Percentiles rank a stretch among this genome's conserved stretches.
Conservation (phyloP, 1,140 invertebrate species). For the Papilio machaon region DNA sequence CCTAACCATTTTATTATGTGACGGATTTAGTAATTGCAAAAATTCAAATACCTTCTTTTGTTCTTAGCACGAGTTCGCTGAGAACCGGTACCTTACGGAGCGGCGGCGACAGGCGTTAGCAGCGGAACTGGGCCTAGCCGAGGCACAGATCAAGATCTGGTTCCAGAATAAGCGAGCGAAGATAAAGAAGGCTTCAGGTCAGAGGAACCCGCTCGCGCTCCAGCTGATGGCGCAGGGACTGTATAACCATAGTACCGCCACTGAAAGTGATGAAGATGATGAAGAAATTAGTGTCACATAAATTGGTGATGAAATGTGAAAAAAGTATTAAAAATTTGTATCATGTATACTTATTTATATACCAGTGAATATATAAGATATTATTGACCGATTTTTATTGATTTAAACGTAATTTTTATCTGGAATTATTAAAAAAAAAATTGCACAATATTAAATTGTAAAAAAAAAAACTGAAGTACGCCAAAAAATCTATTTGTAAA, state of each 20-base stretch:
- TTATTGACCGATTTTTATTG: too few relatives aligned
- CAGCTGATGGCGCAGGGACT: constrained; percentile 98
- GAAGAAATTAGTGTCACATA: constrained; percentile 70
- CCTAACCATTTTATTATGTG: too few relatives aligned
- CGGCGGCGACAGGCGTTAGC: constrained; percentile 95
- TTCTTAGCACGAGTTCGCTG: constrained; percentile 94
- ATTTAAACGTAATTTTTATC: too few relatives aligned
- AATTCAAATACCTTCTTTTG: too few relatives aligned
- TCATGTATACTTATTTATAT: too few relatives aligned
- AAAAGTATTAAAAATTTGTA: too few relatives aligned
- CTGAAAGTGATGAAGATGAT: constrained; percentile 61
- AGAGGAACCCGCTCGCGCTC: constrained; percentile 93
- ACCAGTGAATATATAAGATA: too few relatives aligned
- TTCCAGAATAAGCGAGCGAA: constrained; percentile 99
- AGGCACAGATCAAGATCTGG: constrained; percentile 99
- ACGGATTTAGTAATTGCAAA: too few relatives aligned
- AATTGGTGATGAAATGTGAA: constrained; percentile 19
- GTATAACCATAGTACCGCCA: constrained; percentile 87
- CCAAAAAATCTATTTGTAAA: too few relatives aligned
- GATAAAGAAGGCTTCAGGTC: constrained; percentile 96
- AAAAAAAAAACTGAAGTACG: too few relatives aligned
- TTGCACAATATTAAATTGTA: too few relatives aligned
- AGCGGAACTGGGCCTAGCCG: constrained; percentile 95
- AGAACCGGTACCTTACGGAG: constrained; percentile 98
- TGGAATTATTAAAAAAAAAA: too few relatives aligned